Conservation (phyloP, 1,140 invertebrate species). For the Euglossa dilemma region DNA sequence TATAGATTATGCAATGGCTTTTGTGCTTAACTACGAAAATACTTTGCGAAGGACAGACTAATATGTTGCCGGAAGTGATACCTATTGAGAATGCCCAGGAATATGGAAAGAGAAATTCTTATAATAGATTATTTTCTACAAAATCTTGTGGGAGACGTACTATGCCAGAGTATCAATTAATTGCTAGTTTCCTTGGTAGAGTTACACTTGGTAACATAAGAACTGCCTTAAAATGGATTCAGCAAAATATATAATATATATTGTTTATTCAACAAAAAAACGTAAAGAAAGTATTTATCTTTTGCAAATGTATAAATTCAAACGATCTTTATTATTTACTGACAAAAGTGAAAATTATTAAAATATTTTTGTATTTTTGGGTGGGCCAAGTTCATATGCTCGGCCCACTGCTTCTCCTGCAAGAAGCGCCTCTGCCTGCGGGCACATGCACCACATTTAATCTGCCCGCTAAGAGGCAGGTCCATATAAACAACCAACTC, state of each 20-base stretch:
- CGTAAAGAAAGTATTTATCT: conserved; percentile 30
- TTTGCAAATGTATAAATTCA: not conserved
- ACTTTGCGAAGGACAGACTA: conserved; percentile 84
- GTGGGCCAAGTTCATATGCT: too few species aligned
- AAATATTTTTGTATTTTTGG: conserved; percentile 41
- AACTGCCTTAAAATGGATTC: conserved; percentile 87
- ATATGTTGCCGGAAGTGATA: conserved; percentile 27
- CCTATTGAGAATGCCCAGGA: conserved; percentile 15
- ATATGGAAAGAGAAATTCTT: conserved; percentile 38
- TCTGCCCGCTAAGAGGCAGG: too few species aligned
- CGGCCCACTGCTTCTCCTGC: too few species aligned
- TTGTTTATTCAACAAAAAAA: not conserved
- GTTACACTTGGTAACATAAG: conserved; percentile 85
- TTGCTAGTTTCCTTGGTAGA: conserved; percentile 87
- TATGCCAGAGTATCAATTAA: conserved; percentile 88
- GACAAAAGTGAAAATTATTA: not conserved
- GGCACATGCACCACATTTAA: too few species aligned
- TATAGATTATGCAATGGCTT: conserved; percentile 89
- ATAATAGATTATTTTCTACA: conserved; percentile 65
- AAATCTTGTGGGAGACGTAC: conserved; percentile 82
- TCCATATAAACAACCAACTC: too few species aligned
- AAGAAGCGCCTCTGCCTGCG: too few species aligned
- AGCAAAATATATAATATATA: conserved; percentile 68
- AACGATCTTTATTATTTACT: not conserved
- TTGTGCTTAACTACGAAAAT: conserved; percentile 90